Conservation (phyloP, 1,140 invertebrate species). For the Leptestheria dahalacensis region DNA sequence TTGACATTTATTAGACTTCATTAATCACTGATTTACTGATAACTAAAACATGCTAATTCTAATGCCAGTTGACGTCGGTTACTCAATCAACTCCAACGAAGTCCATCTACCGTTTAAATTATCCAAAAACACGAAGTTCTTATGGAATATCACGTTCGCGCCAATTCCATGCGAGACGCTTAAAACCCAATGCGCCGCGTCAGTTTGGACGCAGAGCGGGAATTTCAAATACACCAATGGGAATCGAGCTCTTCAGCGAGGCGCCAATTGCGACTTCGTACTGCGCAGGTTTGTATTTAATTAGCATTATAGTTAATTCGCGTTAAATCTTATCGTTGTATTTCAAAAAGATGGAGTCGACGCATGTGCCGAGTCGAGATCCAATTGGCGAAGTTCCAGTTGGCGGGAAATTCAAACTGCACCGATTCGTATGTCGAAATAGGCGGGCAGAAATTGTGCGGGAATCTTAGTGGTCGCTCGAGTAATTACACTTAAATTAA, state of each 20-base stretch:
- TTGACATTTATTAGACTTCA: neutral
- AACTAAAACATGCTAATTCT: neutral
- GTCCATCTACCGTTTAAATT: neutral
- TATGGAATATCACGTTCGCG: neutral
- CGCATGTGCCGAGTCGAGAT: neutral
- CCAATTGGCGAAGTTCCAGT: neutral
- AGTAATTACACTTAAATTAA: neutral
- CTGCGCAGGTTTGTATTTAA: neutral
- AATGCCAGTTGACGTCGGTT: constrained; percentile 1
- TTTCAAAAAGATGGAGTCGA: constrained; percentile 8
- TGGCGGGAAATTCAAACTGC: neutral
- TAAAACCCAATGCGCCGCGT: neutral
- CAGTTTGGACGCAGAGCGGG: neutral
- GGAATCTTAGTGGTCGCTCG: neutral
- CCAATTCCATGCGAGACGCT: neutral
- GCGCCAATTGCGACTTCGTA: constrained; percentile 4
- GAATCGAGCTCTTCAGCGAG: neutral
- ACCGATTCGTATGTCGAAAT: neutral
- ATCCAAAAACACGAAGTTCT: neutral
- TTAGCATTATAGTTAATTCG: neutral
- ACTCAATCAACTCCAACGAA: neutral
- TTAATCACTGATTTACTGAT: neutral
- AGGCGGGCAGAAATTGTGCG: neutral
- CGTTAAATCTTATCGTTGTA: neutral
- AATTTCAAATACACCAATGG: constrained; percentile 1